A percentile compares a stretch with the other conserved stretches of the same genome.
These are phyloP conservation scores for Alloscopus bannaensis DNA, from an alignment of 2,888 invertebrate genomes.

Conservation along the genomic window DNA sequence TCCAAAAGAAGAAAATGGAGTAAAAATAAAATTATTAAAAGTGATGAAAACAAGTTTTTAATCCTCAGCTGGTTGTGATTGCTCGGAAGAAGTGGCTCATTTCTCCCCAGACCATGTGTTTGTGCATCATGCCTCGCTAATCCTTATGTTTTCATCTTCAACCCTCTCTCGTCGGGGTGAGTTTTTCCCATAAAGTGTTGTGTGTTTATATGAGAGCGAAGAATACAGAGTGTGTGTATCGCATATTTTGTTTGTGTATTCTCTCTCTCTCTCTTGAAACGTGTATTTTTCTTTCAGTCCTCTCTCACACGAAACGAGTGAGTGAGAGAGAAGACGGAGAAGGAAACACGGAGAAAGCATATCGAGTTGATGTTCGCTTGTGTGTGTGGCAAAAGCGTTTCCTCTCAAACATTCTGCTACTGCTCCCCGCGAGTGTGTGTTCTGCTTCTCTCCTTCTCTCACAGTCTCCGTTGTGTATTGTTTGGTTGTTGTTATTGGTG, in stretches of 20 bases:
- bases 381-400: conserved; percentile 43
- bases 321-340: too few species aligned
- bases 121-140: neutral
- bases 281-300: too few species aligned
- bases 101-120: conserved; percentile 50
- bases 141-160: conserved; percentile 26
- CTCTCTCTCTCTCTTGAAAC: too few species aligned
- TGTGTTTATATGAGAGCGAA: conserved; percentile 36
- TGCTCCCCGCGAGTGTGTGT: neutral
- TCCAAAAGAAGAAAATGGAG: neutral
- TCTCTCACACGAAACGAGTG: too few species aligned
- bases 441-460: neutral
- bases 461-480: conserved; percentile 41
- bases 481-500: conserved; percentile 69
- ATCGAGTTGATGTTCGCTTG: too few species aligned
- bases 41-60: neutral
- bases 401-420: conserved; percentile 1
- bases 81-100: conserved; percentile 17
- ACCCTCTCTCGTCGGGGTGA: conserved; percentile 53
- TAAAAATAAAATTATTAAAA: conserved; percentile 1
- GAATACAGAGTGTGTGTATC: conserved; percentile 56
- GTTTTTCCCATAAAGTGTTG: conserved; percentile 41
- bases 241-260: conserved; percentile 1
- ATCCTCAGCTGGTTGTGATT: too few species aligned
- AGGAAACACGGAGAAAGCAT: too few species aligned